A percentile compares a stretch with the other conserved stretches of the same genome.
phyloP scores from a whole-genome alignment of 2,888 invertebrate species.

The Marasmarcha lunaedactyla region DNA sequence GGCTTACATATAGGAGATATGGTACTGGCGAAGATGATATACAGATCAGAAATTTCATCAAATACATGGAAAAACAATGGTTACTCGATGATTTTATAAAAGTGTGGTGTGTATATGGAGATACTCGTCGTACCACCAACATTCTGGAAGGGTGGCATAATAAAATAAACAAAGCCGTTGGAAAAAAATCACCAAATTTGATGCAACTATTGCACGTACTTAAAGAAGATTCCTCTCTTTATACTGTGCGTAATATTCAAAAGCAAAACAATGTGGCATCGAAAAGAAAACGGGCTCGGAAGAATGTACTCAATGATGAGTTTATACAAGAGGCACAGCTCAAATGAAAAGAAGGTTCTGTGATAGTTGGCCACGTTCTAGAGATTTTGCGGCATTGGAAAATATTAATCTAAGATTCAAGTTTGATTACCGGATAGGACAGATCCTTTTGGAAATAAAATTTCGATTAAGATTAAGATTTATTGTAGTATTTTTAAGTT shows the following conservation, averaged over 20 bases:
- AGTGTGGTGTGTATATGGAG: slow-evolving; percentile 3
- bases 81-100: neutral
- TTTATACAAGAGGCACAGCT: slow-evolving; percentile 5
- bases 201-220: slow-evolving; percentile 5
- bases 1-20: neutral
- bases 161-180: slow-evolving; percentile 5
- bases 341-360: slow-evolving; percentile 1
- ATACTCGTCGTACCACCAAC: slow-evolving; percentile 3
- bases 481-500: too few species aligned
- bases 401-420: too few species aligned
- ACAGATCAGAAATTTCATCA: neutral
- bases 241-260: slow-evolving; percentile 5
- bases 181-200: slow-evolving; percentile 4
- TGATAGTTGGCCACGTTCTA: slow-evolving; percentile 2
- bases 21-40: neutral
- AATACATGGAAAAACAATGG: slow-evolving; percentile 3
- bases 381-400: slow-evolving; percentile 1
- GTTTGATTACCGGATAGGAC: too few species aligned
- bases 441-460: too few species aligned
- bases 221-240: slow-evolving; percentile 4
- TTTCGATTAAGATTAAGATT: too few species aligned
- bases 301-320: slow-evolving; percentile 4
- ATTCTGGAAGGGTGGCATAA: slow-evolving; percentile 3
- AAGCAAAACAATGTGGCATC: slow-evolving; percentile 2
- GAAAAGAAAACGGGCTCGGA: slow-evolving; percentile 5